These are phyloP conservation scores for Tapera naevia DNA, from an alignment of 2,797 vertebrate genomes.

Conservation along the genomic window DNA sequence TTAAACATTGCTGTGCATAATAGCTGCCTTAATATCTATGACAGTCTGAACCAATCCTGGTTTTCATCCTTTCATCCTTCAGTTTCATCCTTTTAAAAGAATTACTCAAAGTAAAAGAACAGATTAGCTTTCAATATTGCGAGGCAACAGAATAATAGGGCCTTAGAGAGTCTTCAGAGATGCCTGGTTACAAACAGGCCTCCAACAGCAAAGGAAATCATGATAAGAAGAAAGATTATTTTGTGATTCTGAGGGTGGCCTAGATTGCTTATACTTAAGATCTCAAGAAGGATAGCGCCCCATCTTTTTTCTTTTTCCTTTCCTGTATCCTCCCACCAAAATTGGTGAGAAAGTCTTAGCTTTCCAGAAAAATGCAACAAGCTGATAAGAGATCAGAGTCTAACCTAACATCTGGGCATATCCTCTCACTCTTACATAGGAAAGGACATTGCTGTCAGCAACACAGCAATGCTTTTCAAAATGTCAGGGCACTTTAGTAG, in stretches of 20 bases:
- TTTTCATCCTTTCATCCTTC: conserved; percentile 13
- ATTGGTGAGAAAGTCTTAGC: background rate
- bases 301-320: background rate
- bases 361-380: background rate
- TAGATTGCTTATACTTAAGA: background rate
- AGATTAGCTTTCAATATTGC: conserved; percentile 27
- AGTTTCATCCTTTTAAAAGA: conserved; percentile 38
- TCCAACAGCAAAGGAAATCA: background rate
- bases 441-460: background rate
- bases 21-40: background rate
- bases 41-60: background rate
- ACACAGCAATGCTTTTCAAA: background rate
- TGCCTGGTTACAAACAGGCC: background rate
- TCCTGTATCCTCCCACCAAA: background rate
- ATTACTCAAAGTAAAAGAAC: conserved; percentile 11
- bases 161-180: conserved; percentile 18
- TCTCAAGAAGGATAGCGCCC: background rate
- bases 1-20: background rate
- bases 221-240: background rate
- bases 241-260: background rate
- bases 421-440: background rate
- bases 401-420: background rate
- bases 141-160: background rate
- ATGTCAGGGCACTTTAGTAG: background rate
- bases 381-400: background rate